Evolutionary conservation across 2,113 vertebrate species (phyloP).

Genomic region (Megaceryle maxima): DNA sequence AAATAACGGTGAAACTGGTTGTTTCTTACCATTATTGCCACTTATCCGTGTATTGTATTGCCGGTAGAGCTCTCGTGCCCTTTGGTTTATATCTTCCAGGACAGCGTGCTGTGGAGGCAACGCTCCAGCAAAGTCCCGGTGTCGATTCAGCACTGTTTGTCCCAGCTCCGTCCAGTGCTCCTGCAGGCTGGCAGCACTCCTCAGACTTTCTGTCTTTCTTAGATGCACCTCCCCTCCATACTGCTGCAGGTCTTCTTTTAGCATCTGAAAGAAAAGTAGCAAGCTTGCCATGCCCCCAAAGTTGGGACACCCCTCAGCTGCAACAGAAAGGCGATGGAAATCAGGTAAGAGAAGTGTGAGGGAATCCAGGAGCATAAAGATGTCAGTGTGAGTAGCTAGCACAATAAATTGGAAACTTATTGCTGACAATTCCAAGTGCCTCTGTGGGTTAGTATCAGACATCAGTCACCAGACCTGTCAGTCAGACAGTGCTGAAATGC

Average conservation of each 20-base stretch:
- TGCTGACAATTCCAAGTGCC: background rate
- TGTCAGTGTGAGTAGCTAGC: background rate
- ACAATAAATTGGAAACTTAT: background rate
- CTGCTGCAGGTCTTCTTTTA: slow-evolving; percentile 68
- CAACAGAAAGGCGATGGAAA: background rate
- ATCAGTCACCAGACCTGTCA: background rate
- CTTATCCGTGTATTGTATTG: slow-evolving; percentile 70
- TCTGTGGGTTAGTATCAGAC: background rate
- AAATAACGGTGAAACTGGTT: background rate
- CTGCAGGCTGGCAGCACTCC: slow-evolving; percentile 56
- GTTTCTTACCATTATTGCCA: slow-evolving; percentile 79
- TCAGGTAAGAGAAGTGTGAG: background rate
- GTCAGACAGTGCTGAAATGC: background rate
- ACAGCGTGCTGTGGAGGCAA: slow-evolving; percentile 28
- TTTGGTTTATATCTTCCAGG: slow-evolving; percentile 68
- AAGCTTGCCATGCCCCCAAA: rapidly evolving
- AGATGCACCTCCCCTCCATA: slow-evolving; percentile 73
- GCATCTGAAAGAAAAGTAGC: slow-evolving; percentile 57
- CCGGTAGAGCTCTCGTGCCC: slow-evolving; percentile 51
- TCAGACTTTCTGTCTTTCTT: slow-evolving; percentile 73
- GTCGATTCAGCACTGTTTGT: slow-evolving; percentile 73
- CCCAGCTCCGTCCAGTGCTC: slow-evolving; percentile 77
- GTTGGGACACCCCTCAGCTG: background rate
- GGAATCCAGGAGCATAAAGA: background rate
- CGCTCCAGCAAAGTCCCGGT: slow-evolving; percentile 63